These are phyloP conservation scores for Caenorhabditis panamensis DNA, from an alignment of 2,888 invertebrate species.

Conservation along the genomic window DNA sequence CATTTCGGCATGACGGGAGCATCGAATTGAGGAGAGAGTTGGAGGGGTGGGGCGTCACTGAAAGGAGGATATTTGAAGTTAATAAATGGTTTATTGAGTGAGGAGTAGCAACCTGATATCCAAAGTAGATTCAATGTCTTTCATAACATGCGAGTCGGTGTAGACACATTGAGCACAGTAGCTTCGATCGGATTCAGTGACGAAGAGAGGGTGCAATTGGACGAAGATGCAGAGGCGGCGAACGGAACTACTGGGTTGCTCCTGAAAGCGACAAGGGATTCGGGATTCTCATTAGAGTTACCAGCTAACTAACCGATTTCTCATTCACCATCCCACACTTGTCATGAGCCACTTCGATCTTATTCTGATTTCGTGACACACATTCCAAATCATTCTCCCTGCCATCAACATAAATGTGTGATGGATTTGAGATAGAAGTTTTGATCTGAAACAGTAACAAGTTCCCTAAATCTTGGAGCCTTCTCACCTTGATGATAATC, in stretches of 20 bases:
- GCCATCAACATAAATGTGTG: slow-evolving; percentile 79
- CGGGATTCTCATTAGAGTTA: neutral
- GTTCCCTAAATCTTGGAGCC: too few species aligned
- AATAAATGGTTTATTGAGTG: neutral
- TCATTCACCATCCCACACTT: slow-evolving; percentile 80
- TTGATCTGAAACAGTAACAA: slow-evolving; percentile 68
- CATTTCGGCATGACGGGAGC: slow-evolving; percentile 76
- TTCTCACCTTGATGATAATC: slow-evolving; percentile 75
- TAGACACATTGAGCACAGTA: slow-evolving; percentile 81
- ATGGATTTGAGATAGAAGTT: slow-evolving; percentile 79
- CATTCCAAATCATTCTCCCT: slow-evolving; percentile 75
- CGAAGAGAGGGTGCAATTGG: slow-evolving; percentile 81
- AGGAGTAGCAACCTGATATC: slow-evolving; percentile 74
- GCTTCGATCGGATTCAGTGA: slow-evolving; percentile 80
- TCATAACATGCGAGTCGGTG: slow-evolving; percentile 77
- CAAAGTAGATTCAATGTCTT: slow-evolving; percentile 76
- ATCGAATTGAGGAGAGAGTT: slow-evolving; percentile 80
- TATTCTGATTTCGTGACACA: slow-evolving; percentile 75
- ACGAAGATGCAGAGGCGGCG: slow-evolving; percentile 79
- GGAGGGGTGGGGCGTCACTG: slow-evolving; percentile 78
- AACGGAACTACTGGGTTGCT: slow-evolving; percentile 74
- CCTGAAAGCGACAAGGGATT: slow-evolving; percentile 12
- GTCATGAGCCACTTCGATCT: slow-evolving; percentile 74
- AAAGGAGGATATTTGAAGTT: neutral
- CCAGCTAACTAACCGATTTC: slow-evolving; percentile 65